A percentile compares a stretch with the other conserved stretches of the same genome.
Evolutionary conservation across 2,888 invertebrate species (phyloP).

Genomic region (Sesamia inferens): DNA sequence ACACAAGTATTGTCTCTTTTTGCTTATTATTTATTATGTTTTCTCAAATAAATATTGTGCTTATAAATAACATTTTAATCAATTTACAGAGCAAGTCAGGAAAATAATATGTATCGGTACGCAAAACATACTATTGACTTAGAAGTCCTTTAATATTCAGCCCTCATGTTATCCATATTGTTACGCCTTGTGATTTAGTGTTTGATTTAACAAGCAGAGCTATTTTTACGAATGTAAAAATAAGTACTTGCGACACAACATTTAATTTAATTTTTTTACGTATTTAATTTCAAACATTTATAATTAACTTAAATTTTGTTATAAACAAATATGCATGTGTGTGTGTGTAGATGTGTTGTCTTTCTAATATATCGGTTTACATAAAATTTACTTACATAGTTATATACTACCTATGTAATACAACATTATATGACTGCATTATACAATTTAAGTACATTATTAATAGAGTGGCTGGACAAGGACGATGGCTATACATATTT

Average conservation of each 20-base stretch:
- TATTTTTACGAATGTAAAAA: slow-evolving; percentile 27
- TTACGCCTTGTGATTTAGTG: slow-evolving; percentile 43
- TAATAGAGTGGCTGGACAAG: slow-evolving; percentile 48
- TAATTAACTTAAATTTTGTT: slow-evolving; percentile 24
- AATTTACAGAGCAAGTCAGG: slow-evolving; percentile 89
- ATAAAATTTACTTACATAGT: background rate
- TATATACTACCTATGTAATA: slow-evolving; percentile 12
- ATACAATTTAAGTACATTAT: slow-evolving; percentile 15
- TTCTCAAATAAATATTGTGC: slow-evolving; percentile 32
- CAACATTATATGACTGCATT: slow-evolving; percentile 23
- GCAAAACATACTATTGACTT: slow-evolving; percentile 70
- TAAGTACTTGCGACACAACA: slow-evolving; percentile 19
- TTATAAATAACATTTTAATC: slow-evolving; percentile 66
- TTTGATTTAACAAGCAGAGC: slow-evolving; percentile 32
- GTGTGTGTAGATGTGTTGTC: slow-evolving; percentile 43
- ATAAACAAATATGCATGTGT: slow-evolving; percentile 56
- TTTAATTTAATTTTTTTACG: slow-evolving; percentile 14
- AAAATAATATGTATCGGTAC: slow-evolving; percentile 87
- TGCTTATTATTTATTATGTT: slow-evolving; percentile 48
- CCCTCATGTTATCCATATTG: slow-evolving; percentile 47
- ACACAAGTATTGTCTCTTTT: slow-evolving; percentile 9
- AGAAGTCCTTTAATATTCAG: slow-evolving; percentile 54
- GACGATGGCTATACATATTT: slow-evolving; percentile 51
- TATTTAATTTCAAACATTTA: slow-evolving; percentile 6
- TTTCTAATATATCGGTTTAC: slow-evolving; percentile 11